These are phyloP conservation scores for Hestina assimilis DNA, from an alignment of 1,140 invertebrate genomes.

Conservation along the genomic window DNA sequence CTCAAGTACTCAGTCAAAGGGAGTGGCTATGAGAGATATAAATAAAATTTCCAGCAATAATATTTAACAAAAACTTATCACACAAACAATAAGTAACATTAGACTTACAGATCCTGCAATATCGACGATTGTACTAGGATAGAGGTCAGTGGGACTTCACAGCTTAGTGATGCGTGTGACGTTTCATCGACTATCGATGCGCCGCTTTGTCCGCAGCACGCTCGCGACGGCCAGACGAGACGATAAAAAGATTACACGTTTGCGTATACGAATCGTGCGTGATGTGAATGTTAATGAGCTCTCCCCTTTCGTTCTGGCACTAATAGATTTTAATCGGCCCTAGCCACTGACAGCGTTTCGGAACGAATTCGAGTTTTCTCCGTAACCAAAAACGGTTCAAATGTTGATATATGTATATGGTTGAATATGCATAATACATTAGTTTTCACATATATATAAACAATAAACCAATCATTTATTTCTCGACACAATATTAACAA, in stretches of 20 bases:
- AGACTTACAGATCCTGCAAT: neutral
- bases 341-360: conserved; percentile 35
- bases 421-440: neutral
- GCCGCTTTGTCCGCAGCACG: conserved; percentile 37
- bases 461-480: too few species aligned
- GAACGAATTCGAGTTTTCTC: conserved; percentile 26
- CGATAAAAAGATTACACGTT: conserved; percentile 71
- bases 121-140: conserved; percentile 2
- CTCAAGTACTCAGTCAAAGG: too few species aligned
- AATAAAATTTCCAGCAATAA: too few species aligned
- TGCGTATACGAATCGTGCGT: conserved; percentile 64
- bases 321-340: conserved; percentile 67
- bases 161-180: conserved; percentile 39
- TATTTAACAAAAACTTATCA: too few species aligned
- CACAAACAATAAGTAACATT: neutral
- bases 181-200: conserved; percentile 38
- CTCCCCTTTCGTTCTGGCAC: conserved; percentile 45
- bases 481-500: too few species aligned
- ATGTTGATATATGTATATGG: neutral
- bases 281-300: conserved; percentile 61
- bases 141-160: conserved; percentile 21
- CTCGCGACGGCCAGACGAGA: conserved; percentile 38
- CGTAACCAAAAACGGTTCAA: conserved; percentile 3
- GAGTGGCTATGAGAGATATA: too few species aligned
- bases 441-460: too few species aligned